Evolutionary conservation across 2,888 invertebrate genomes (phyloP).

Genomic region (Exocentrus adspersus): DNA sequence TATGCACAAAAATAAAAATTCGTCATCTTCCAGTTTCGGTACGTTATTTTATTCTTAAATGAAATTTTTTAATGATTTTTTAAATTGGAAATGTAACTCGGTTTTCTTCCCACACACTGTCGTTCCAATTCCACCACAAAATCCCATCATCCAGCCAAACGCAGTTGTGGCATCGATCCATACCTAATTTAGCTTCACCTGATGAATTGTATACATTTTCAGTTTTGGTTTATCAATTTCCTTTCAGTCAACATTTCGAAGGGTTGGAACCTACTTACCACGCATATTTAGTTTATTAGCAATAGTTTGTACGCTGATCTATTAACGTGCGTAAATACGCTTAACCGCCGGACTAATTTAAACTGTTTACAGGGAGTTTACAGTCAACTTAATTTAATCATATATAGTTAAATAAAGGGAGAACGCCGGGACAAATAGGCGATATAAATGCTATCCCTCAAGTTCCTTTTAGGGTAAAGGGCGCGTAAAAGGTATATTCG

Average conservation of each 20-base stretch:
- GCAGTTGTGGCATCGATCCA: neutral
- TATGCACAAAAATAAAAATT: too few species aligned
- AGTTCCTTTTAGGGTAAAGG: too few species aligned
- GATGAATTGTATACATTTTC: neutral
- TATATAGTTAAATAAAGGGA: neutral
- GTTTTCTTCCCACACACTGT: neutral
- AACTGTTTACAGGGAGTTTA: neutral
- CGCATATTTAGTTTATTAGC: slow-evolving; percentile 5
- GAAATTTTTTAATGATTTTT: too few species aligned
- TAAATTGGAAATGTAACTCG: too few species aligned
- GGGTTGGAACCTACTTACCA: too few species aligned
- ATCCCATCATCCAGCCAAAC: neutral
- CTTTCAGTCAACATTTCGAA: slow-evolving; percentile 14
- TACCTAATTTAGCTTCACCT: slow-evolving; percentile 8
- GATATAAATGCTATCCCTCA: too few species aligned
- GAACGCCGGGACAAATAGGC: neutral
- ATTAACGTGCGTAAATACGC: neutral
- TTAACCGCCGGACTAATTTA: neutral
- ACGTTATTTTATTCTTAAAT: too few species aligned
- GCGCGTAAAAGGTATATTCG: too few species aligned
- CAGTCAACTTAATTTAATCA: neutral
- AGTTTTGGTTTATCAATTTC: neutral
- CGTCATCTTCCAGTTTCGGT: too few species aligned
- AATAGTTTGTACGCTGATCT: too few species aligned
- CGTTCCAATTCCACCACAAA: neutral